These are phyloP conservation scores for Temnothorax rugatulus DNA, from an alignment of 2,888 invertebrate genomes.

Conservation along the genomic window DNA sequence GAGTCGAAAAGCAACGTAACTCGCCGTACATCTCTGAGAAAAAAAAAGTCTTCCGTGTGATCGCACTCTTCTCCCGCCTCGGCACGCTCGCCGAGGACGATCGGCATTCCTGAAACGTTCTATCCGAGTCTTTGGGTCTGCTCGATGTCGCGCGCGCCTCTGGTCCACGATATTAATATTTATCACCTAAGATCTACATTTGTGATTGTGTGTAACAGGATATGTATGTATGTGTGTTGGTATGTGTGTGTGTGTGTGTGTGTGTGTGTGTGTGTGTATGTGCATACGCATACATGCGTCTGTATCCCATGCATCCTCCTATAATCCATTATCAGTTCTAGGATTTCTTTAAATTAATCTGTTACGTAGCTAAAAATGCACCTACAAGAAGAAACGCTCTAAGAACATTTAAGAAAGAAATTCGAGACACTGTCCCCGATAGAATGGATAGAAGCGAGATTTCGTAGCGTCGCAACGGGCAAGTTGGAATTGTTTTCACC, in stretches of 20 bases:
- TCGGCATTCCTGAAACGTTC: conserved; percentile 84
- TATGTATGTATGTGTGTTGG: not conserved
- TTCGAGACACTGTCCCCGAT: conserved; percentile 22
- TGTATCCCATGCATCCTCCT: not conserved
- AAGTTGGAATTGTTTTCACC: not conserved
- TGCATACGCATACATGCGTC: not conserved
- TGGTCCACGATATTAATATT: conserved; percentile 31
- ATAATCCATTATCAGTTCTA: conserved; percentile 44
- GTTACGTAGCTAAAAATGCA: conserved; percentile 13
- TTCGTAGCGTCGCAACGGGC: not conserved
- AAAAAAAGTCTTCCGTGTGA: conserved; percentile 63
- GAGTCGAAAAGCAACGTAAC: conserved; percentile 85
- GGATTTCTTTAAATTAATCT: conserved; percentile 35
- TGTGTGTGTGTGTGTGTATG: not conserved
- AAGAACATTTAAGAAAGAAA: conserved; percentile 28
- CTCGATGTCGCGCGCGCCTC: conserved; percentile 39
- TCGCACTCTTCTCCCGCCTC: conserved; percentile 36
- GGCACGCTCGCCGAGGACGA: conserved; percentile 35
- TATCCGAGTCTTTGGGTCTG: conserved; percentile 83
- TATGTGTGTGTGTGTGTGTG: not conserved
- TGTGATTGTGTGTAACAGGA: not conserved
- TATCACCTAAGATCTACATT: conserved; percentile 29
- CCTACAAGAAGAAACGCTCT: not conserved
- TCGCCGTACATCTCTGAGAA: conserved; percentile 75
- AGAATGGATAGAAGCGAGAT: conserved; percentile 15